These are phyloP conservation scores for Drosophila navojoa DNA, from an alignment of 1,140 invertebrate species.

Conservation along the genomic window DNA sequence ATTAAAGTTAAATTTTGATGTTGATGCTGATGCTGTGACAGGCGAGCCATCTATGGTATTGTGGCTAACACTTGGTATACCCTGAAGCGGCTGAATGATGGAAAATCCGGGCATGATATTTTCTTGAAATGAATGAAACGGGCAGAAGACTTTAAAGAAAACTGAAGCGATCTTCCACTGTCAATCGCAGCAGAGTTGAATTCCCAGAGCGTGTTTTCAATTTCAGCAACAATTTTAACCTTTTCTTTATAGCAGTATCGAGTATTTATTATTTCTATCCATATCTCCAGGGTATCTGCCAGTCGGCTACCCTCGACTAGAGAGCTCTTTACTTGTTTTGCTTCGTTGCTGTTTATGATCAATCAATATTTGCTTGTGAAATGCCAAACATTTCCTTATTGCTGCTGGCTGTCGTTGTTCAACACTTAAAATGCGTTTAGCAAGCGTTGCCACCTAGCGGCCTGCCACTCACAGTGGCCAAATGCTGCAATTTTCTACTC, in stretches of 20 bases:
- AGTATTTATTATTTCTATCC: too few species aligned
- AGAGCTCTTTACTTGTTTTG: too few species aligned
- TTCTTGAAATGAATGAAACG: too few species aligned
- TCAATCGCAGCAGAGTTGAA: too few species aligned
- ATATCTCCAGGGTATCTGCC: background rate
- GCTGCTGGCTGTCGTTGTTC: constrained; percentile 1
- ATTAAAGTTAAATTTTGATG: constrained; percentile 54
- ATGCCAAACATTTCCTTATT: constrained; percentile 24
- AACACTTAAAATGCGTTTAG: constrained; percentile 4
- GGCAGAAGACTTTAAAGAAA: too few species aligned
- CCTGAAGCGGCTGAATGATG: background rate
- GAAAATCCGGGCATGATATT: too few species aligned
- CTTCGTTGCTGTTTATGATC: constrained; percentile 15
- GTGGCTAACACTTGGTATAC: background rate
- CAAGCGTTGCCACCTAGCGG: constrained; percentile 16
- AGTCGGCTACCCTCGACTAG: too few species aligned
- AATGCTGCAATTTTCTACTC: background rate
- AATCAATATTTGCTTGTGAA: constrained; percentile 23
- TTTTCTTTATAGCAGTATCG: too few species aligned
- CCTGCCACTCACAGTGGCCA: background rate
- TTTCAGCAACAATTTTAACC: too few species aligned
- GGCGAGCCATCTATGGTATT: background rate
- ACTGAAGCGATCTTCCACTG: too few species aligned
- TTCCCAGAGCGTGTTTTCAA: too few species aligned
- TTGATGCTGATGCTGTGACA: constrained; percentile 5